These are phyloP conservation scores for Microctenopoma steveboyesi DNA, from an alignment of 2,797 vertebrate species.

Conservation along the genomic window DNA sequence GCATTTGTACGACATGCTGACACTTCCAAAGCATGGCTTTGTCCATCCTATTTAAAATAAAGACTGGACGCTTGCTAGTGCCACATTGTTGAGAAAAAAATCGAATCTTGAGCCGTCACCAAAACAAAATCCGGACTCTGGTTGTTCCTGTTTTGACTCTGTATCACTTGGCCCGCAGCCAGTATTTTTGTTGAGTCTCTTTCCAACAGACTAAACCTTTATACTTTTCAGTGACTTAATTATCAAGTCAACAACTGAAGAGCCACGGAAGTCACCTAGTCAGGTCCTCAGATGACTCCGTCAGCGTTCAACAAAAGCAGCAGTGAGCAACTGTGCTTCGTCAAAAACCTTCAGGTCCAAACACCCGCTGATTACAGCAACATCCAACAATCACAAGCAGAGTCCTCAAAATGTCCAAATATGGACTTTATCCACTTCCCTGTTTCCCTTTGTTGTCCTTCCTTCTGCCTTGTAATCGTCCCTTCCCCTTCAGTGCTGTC, in stretches of 20 bases:
- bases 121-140: conserved; percentile 7
- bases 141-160: conserved; percentile 50
- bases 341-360: conserved; percentile 36
- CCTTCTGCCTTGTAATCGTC: conserved; percentile 10
- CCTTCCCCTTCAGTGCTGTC: conserved; percentile 31
- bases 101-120: conserved; percentile 22
- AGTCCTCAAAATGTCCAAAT: conserved; percentile 38
- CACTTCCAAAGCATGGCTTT: neutral
- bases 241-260: conserved; percentile 8
- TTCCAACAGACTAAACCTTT: neutral
- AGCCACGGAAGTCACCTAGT: conserved; percentile 12
- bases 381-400: conserved; percentile 26
- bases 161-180: conserved; percentile 16
- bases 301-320: conserved; percentile 38
- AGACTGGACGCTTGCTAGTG: neutral
- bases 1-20: neutral
- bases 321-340: neutral
- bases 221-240: neutral
- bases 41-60: neutral
- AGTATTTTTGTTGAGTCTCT: neutral
- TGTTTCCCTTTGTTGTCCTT: conserved; percentile 18
- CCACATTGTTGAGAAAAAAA: conserved; percentile 23
- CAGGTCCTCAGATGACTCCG: conserved; percentile 1
- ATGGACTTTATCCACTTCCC: conserved; percentile 20
- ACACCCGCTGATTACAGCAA: conserved; percentile 4